phyloP scores from a whole-genome alignment of 2,797 vertebrate species.

The Sciurus carolinensis region DNA sequence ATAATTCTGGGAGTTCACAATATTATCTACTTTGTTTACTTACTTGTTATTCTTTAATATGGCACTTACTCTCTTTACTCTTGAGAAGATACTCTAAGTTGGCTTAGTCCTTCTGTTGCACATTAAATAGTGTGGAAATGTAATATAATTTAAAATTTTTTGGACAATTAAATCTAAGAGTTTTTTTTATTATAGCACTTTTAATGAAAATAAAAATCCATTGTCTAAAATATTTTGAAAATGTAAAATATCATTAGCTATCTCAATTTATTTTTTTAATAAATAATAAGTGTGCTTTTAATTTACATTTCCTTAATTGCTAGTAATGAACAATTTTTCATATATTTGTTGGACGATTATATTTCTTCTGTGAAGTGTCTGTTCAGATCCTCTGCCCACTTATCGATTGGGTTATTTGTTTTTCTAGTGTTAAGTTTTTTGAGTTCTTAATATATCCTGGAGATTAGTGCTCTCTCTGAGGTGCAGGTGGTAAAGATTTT shows the following conservation, averaged over 20 bases:
- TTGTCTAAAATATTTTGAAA: slow-evolving; percentile 3
- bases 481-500: too few relatives aligned
- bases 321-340: too few relatives aligned
- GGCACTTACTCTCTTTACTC: neutral
- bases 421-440: too few relatives aligned
- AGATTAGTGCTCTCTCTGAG: too few relatives aligned
- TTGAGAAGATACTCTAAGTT: slow-evolving; percentile 13
- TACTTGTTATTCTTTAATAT: neutral
- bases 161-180: neutral
- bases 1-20: neutral
- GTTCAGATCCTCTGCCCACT: too few relatives aligned
- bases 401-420: too few relatives aligned
- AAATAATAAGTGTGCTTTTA: too few relatives aligned
- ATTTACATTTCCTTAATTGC: too few relatives aligned
- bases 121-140: neutral
- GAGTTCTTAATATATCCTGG: too few relatives aligned
- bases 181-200: neutral
- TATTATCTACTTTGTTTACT: neutral
- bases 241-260: slow-evolving; percentile 20
- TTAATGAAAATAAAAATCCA: slow-evolving; percentile 39
- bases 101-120: neutral
- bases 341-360: too few relatives aligned
- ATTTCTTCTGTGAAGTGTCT: too few relatives aligned
- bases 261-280: slow-evolving; percentile 42
- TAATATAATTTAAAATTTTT: neutral